Evolutionary conservation across 2,113 vertebrate species (phyloP).

Genomic region (Cricetomys ansorgei): DNA sequence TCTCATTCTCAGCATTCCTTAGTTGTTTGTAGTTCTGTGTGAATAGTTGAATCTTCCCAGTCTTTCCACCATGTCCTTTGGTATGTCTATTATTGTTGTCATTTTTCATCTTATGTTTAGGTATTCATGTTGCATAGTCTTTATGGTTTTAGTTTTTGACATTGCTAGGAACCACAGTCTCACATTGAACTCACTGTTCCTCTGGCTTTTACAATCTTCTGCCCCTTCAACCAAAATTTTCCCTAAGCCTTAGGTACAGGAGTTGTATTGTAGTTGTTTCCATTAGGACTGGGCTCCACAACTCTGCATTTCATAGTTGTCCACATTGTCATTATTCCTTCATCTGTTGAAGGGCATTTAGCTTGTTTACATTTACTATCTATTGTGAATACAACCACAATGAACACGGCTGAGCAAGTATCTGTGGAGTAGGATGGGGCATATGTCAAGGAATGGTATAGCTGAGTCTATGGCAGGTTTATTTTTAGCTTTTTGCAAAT

Average conservation of each 20-base stretch:
- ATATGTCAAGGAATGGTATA: background rate
- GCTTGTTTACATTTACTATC: background rate
- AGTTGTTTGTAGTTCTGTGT: background rate
- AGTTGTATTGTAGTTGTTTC: background rate
- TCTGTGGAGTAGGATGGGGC: background rate
- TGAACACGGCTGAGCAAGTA: background rate
- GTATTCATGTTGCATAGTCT: background rate
- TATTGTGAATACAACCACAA: background rate
- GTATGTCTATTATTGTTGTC: background rate
- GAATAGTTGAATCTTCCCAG: background rate
- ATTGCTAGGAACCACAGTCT: background rate
- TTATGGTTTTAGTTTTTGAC: background rate
- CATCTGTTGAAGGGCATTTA: background rate
- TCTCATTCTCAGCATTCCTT: background rate
- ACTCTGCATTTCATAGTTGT: background rate
- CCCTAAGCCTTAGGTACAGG: background rate
- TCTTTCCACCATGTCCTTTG: background rate
- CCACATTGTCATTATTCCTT: background rate
- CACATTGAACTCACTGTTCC: background rate
- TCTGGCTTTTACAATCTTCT: background rate
- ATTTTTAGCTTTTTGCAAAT: background rate
- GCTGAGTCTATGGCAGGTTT: background rate
- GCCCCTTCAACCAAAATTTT: background rate
- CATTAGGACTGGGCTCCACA: background rate
- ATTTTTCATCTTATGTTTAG: background rate